These are phyloP conservation scores for Smithornis capensis DNA, from an alignment of 2,113 vertebrate species.

Conservation along the genomic window DNA sequence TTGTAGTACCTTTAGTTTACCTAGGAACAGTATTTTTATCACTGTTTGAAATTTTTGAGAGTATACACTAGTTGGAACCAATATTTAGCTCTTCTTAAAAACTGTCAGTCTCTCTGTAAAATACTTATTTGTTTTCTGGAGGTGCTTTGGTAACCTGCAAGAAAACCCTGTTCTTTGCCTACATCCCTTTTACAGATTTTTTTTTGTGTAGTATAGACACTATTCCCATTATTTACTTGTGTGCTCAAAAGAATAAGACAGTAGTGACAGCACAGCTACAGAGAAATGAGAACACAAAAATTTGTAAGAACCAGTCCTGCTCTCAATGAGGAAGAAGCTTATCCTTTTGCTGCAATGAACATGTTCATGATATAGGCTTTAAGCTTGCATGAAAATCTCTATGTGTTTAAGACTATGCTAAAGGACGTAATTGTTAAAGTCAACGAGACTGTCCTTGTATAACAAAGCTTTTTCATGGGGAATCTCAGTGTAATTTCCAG, in stretches of 20 bases:
- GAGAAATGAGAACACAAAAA: neutral
- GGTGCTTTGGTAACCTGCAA: neutral
- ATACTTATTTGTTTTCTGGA: slow-evolving; percentile 9
- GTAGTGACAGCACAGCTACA: neutral
- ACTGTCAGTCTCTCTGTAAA: neutral
- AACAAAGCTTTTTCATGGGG: neutral
- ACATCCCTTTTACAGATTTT: neutral
- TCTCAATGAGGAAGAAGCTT: neutral
- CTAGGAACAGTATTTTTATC: slow-evolving; percentile 5
- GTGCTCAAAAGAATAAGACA: neutral
- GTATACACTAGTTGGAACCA: neutral
- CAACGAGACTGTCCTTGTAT: neutral
- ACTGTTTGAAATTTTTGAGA: neutral
- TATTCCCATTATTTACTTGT: neutral
- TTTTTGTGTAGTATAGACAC: neutral
- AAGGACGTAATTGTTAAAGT: neutral
- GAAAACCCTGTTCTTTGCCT: neutral
- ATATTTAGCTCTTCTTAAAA: neutral
- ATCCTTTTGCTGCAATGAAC: neutral
- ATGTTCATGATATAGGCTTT: neutral
- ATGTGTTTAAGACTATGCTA: neutral
- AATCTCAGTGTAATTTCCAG: neutral
- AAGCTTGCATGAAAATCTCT: neutral
- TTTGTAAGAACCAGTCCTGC: neutral
- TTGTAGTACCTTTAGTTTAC: neutral